Evolutionary conservation across 2,888 invertebrate genomes (phyloP).

Genomic region (Standfussiana lucernea): DNA sequence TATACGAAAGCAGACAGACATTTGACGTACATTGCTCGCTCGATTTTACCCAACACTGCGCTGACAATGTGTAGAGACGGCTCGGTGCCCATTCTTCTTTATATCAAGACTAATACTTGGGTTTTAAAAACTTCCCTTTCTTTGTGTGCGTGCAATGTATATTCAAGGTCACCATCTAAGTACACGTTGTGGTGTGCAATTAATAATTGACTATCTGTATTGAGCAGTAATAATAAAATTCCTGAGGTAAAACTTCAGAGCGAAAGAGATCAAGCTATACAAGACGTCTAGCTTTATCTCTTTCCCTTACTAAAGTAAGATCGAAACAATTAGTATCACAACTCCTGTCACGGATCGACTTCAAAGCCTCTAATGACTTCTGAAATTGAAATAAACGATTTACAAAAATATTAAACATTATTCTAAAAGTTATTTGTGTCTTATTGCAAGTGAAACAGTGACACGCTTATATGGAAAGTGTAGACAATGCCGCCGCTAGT

Average conservation of each 20-base stretch:
- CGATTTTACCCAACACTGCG: not conserved
- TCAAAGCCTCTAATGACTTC: not conserved
- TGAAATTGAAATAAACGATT: too few relatives aligned
- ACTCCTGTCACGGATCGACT: not conserved
- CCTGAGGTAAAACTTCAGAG: not conserved
- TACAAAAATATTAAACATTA: too few relatives aligned
- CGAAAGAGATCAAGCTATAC: not conserved
- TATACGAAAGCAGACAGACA: constrained; percentile 55
- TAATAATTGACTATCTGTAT: not conserved
- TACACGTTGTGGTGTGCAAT: not conserved
- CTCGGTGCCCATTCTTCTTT: not conserved
- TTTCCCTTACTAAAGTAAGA: not conserved
- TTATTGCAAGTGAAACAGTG: not conserved
- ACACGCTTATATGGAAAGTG: not conserved
- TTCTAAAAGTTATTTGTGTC: not conserved
- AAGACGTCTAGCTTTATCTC: not conserved
- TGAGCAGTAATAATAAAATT: not conserved
- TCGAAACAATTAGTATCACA: not conserved
- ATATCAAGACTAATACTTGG: not conserved
- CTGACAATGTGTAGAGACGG: not conserved
- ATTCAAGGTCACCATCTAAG: not conserved
- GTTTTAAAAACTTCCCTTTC: not conserved
- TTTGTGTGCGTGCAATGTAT: not conserved
- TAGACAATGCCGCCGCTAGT: not conserved
- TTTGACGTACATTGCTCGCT: constrained; percentile 58